Evolutionary conservation across 64 coral and sea anemone species (phyloP), one percentile per base, ranked within the genome.

Genomic region (Exaiptasia diaphana): DNA sequence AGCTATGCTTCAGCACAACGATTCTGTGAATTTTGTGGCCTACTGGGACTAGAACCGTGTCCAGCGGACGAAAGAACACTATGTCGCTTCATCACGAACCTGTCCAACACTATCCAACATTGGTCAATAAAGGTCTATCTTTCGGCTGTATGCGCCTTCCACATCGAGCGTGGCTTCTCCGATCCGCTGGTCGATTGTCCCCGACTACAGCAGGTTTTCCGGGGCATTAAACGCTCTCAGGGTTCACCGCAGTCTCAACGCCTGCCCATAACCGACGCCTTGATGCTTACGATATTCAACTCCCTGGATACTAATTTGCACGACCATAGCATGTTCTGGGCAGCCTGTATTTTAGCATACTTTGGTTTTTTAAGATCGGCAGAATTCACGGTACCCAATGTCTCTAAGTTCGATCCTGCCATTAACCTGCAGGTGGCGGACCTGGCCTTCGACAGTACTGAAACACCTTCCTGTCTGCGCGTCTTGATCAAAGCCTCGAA

Each of bases 401-500:
- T 67, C 18, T 40, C 55, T 41, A 55, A 30, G 52, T 79, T 79
- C 49, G 39, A 38, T 79, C 55, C 76, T 43, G 76, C 76, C 30
- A 34, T 69, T 36, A 38, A 81, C 37, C 60, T 82, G 3, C 44
- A 57, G 5, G 24, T 44, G 36, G n/a, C 56, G 2, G 77, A 81
- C 54, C 40, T 63, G 3, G 38, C 76, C 38, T 53, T 82, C 38
- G 79, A 82, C 64, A 41, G 0, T 14, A 41, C 22, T 40, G 27
- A 50, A 27, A 28, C 25, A 5, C 64, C 79, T 22, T 31, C 64
- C 32, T 67, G 79, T n/a, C 32, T 70, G 18, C 14, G 44, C 20
- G 67, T 71, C 36, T 3, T 63, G 43, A 83, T 83, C 40, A 83
- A 83, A 72, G 29, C 80, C 4, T 83, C 64, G 11, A 72, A 83